Evolutionary conservation across 2,888 invertebrate genomes (phyloP), one percentile per base, ranked within the genome.

Genomic region (Nebria brevicollis): DNA sequence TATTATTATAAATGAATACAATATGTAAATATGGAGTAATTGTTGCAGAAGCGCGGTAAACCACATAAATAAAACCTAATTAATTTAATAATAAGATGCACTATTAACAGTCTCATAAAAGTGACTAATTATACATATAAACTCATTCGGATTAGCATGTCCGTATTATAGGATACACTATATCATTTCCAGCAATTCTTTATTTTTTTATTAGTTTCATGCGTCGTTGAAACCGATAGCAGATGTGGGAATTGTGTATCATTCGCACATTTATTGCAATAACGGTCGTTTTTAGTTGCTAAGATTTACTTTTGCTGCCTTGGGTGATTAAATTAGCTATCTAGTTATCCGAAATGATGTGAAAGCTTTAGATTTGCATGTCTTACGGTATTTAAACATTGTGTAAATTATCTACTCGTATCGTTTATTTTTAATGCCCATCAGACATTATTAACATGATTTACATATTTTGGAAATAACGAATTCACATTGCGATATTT

Each of bases 181-280:
- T 79, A 79, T 79, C 75, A 79, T 79, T 79, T 79, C 42, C 42
- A 66, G 25, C 75, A 65, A 79, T 79, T 79, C 75, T 34, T 34
- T 34, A 34, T 34, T 79, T 70, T 79, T 79, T 79, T 79, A 79
- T 79, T 79, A 43, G 15, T 73, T 43, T 73, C 34, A 54, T 41
- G 76, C 78, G 74, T 78, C 79, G 79, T 74, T 79, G 79, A 66
- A 54, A 79, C 70, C 68, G 79, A 74, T 79, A 79, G 68, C 25
- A 66, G 34, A 8, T 15, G 11, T 34, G 54, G 54, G 13, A 8
- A 8, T 7, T 54, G 13, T 13, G 13, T 54, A 13, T 54, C 8
- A 11, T 6, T 54, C 54, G 54, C 20, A 1, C 20, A 20, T 20
- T 20, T 20, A 20, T 20, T 20, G 20, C 20, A 20, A 20, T 20